Conservation (phyloP, 2,797 vertebrate species). For the Chaetodon trifasciatus region DNA sequence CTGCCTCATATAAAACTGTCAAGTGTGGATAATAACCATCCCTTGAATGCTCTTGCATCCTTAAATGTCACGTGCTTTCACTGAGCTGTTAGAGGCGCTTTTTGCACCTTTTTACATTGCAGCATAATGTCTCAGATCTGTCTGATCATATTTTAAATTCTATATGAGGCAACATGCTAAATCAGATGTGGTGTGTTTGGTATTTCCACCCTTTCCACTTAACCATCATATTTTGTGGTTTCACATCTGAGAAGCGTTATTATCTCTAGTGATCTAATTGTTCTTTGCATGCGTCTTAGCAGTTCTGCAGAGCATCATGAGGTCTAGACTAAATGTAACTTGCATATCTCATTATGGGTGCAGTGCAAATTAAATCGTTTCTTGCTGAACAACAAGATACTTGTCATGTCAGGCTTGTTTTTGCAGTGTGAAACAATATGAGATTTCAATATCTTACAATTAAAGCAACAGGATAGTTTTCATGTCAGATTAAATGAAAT, state of each 20-base stretch:
- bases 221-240: neutral
- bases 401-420: neutral
- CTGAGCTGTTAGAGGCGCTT: neutral
- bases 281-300: neutral
- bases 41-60: constrained; percentile 20
- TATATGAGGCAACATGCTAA: neutral
- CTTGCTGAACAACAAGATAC: neutral
- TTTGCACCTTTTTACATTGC: neutral
- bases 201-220: neutral
- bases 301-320: neutral
- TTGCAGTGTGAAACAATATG: neutral
- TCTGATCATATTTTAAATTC: neutral
- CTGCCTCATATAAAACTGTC: constrained; percentile 66
- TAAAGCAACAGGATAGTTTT: neutral
- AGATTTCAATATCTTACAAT: neutral
- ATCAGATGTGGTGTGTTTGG: neutral
- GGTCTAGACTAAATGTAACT: neutral
- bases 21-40: constrained; percentile 46
- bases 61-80: constrained; percentile 26
- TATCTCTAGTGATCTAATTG: constrained; percentile 4
- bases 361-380: neutral
- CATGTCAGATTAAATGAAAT: neutral
- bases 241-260: constrained; percentile 8
- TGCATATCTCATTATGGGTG: neutral
- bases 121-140: neutral